Conservation (phyloP, 1,140 invertebrate genomes). For the Acarapis woodi region DNA sequence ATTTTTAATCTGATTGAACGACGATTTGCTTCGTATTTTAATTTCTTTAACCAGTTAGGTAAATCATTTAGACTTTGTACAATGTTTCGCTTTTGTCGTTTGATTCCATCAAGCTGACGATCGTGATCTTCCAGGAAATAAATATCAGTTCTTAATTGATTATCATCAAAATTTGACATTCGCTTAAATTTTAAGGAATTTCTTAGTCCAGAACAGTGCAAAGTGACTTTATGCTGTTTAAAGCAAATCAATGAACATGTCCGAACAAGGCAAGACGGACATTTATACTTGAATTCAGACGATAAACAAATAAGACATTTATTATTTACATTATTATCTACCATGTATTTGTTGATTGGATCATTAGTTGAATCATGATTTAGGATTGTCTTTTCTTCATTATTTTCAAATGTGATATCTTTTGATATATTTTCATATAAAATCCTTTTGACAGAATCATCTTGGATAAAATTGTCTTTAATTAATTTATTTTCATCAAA, state of each 20-base stretch:
- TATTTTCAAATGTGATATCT: no score
- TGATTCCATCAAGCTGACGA: background rate
- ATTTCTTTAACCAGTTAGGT: slow-evolving; percentile 1
- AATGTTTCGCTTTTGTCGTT: background rate
- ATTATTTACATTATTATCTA: no score
- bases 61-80: background rate
- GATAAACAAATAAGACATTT: slow-evolving; percentile 5
- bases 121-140: slow-evolving; percentile 3
- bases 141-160: slow-evolving; percentile 2
- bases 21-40: background rate
- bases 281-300: slow-evolving; percentile 4
- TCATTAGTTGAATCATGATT: no score
- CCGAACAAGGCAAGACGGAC: slow-evolving; percentile 3
- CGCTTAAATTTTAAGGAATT: slow-evolving; percentile 1
- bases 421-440: no score
- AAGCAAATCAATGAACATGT: slow-evolving; percentile 7
- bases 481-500: no score
- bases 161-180: slow-evolving; percentile 1
- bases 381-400: no score
- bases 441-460: no score
- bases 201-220: slow-evolving; percentile 4
- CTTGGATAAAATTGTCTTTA: no score
- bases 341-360: no score
- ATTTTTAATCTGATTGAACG: slow-evolving; percentile 1
- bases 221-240: slow-evolving; percentile 1